A percentile compares a stretch with the other conserved stretches of the same genome.
Evolutionary conservation across 2,888 invertebrate genomes (phyloP).

Genomic region (Autographa pulchrina): DNA sequence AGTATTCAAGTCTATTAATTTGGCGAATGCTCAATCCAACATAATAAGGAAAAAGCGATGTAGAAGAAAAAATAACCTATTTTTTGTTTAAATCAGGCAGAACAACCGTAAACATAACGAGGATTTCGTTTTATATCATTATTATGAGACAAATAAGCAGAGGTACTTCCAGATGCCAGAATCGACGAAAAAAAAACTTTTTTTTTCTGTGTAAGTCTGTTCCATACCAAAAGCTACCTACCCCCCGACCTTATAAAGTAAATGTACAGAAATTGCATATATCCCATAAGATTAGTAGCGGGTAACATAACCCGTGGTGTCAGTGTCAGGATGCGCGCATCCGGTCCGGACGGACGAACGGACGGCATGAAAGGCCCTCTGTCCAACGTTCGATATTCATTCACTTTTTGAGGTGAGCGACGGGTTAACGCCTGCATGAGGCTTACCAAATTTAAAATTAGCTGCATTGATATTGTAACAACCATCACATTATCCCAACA

Average conservation of each 20-base stretch:
- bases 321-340: constrained; percentile 68
- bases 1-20: too few species aligned
- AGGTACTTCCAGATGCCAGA: too few species aligned
- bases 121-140: too few species aligned
- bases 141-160: too few species aligned
- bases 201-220: too few species aligned
- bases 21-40: too few species aligned
- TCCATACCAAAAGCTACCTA: too few species aligned
- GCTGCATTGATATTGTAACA: not conserved
- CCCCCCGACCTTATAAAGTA: not conserved
- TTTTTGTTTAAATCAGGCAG: too few species aligned
- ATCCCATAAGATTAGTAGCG: constrained; percentile 48
- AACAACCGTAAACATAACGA: too few species aligned
- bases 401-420: constrained; percentile 56
- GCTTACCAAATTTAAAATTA: not conserved
- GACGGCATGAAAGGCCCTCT: constrained; percentile 71
- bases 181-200: too few species aligned
- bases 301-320: constrained; percentile 53
- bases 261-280: constrained; percentile 20
- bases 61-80: too few species aligned
- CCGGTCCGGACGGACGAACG: constrained; percentile 61
- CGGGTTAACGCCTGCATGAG: constrained; percentile 37
- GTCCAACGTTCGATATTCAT: constrained; percentile 51
- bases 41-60: too few species aligned
- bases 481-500: not conserved